Base-by-base conservation (phyloP, 2,113 vertebrate genomes). In the Larimichthys crocea region DNA sequence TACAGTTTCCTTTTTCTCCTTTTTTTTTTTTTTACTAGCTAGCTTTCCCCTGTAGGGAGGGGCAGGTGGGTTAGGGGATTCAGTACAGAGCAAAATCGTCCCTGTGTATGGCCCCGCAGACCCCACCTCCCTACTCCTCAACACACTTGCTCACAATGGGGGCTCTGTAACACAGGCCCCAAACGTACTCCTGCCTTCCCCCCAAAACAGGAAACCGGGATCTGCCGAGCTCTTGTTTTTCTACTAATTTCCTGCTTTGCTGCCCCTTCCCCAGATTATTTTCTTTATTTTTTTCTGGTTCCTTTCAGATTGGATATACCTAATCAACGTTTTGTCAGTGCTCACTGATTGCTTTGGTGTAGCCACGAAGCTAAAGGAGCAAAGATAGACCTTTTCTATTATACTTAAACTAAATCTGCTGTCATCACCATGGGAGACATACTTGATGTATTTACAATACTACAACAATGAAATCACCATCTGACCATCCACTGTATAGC, bases 241-340 rank as follows among this genome's bases (percentile, higher is more conserved):
- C 85, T 91, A 88, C 91, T 94, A 91, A 95, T 95, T 95, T 96
- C 95, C 95, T 96, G 94, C 95, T 94, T 94, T 93, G 90, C 89
- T 93, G 84, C 90, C 84, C 90, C 88, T 88, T 93, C 91, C 93
- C 89, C 80, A 92, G 93, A 95, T 95, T 93, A 93, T 95, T 94
- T 94, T 92, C 91, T 93, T 93, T 88, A 83, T 65, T 93, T 90
- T 91, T 90, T 86, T 87, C 88, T 89, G 60, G 83, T 90, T 94
- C 88, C 91, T 87, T 66, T 90, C 76, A 87, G 88, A 92, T 91
- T 93, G 90, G 85, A 79, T 61, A 77, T 59, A 82, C 74, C 90
- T 91, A 90, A 93, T 92, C 87, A 86, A 83, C 77, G n/a, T 80
- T 85, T 79, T 77, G 69, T 74, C 60, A 11, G 48, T 63, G 50